Evolutionary conservation across 1,140 invertebrate species (phyloP), one percentile per base, ranked within the genome.

Genomic region (Drosophila setifemur): DNA sequence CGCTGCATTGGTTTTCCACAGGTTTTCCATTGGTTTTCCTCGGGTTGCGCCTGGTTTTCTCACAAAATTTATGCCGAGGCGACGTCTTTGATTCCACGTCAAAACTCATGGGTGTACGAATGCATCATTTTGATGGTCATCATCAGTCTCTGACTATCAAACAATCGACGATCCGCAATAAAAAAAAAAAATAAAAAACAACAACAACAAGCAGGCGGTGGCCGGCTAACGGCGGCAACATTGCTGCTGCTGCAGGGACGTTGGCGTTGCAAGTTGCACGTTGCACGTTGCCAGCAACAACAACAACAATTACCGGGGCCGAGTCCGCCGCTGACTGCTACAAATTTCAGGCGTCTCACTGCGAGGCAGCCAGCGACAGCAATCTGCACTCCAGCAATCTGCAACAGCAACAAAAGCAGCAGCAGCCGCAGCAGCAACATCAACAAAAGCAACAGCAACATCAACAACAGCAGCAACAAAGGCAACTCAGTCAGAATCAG

Each of bases 71-170:
- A 83, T 83, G 79, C 58, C 61, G 18, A 77, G 71, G 60, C 81
- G 71, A 79, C 76, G 72, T 63, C 61, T 61, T 79, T 87, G 82
- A 87, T 87, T 87, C 87, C 68, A 87, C 76, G 82, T 87, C 82
- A 87, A 88, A 87, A 87, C 77, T 87, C 82, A 82, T 87, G 82
- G 82, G 82, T 87, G 82, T 87, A 87, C 82, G 79, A 87, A 87
- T 87, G 82, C 82, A 87, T 87, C 82, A 87, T 87, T 87, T 79
- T 87, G 82, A 87, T 87, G 82, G 82, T 87, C 82, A 87, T 87
- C 82, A 87, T 87, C 82, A 87, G 82, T 87, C 82, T 87, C 82
- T 87, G 82, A 74, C 82, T 77, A 86, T 86, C 81, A 86, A 86
- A 73, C 82, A 86, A 86, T 81, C 76, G 73, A 69, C 81, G 57